phyloP scores from a whole-genome alignment of 1,140 invertebrate genomes.

The Leptopilina boulardi region DNA sequence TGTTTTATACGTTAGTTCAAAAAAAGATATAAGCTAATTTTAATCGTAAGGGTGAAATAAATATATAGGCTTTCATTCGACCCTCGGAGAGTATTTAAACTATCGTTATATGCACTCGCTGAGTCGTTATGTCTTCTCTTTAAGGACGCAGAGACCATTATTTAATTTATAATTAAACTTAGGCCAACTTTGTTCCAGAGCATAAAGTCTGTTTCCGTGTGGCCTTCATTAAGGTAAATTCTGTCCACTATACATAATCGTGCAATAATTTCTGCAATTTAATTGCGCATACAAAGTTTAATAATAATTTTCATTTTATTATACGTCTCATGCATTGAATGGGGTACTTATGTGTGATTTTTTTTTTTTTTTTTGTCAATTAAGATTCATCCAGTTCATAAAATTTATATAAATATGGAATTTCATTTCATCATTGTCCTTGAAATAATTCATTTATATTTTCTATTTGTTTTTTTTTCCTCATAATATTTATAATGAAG shows the following conservation, averaged over 20 bases:
- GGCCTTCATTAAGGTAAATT: conserved; percentile 32
- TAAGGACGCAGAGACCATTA: conserved; percentile 6
- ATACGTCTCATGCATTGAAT: background rate
- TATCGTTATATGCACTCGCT: conserved; percentile 21
- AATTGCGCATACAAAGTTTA: background rate
- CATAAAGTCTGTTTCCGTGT: conserved; percentile 15
- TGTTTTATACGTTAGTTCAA: background rate
- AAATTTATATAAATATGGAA: too few relatives aligned
- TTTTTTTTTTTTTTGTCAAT: conserved; percentile 30
- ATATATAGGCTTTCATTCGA: background rate
- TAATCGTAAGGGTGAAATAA: background rate
- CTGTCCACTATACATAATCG: conserved; percentile 9
- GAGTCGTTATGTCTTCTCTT: conserved; percentile 22
- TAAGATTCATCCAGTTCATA: background rate
- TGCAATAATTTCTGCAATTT: conserved; percentile 12
- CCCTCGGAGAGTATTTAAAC: background rate
- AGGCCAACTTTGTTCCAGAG: conserved; percentile 32
- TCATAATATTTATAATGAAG: background rate
- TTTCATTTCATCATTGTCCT: background rate
- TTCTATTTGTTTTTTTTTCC: background rate
- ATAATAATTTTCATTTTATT: conserved; percentile 3
- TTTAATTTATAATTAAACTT: conserved; percentile 32
- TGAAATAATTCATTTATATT: background rate
- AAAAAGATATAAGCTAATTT: background rate
- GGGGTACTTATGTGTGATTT: background rate